Evolutionary conservation across 2,113 vertebrate genomes (phyloP).

Genomic region (Vimba vimba): DNA sequence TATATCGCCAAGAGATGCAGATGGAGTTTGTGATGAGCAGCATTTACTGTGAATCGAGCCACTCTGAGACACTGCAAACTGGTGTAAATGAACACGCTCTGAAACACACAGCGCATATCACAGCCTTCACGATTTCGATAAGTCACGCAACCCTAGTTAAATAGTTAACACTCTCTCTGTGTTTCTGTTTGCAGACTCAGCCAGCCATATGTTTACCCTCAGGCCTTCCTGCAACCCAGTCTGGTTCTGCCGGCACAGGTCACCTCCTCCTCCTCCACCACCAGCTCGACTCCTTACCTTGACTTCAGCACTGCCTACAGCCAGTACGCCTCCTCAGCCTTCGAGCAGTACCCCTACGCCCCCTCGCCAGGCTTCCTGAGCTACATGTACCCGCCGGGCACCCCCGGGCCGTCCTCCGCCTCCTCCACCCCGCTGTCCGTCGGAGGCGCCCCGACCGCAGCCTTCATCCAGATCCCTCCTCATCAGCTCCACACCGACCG

Average conservation of each 20-base stretch:
- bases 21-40: too few species aligned
- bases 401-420: slow-evolving; percentile 72
- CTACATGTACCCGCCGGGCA: slow-evolving; percentile 83
- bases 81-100: too few species aligned
- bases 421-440: slow-evolving; percentile 70
- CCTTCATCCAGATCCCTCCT: slow-evolving; percentile 89
- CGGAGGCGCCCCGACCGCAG: slow-evolving; percentile 66
- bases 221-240: slow-evolving; percentile 89
- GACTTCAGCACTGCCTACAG: slow-evolving; percentile 89
- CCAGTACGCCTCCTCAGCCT: slow-evolving; percentile 85
- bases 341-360: slow-evolving; percentile 92
- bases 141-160: background rate
- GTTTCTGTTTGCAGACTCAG: slow-evolving; percentile 77
- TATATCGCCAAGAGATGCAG: too few species aligned
- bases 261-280: slow-evolving; percentile 68
- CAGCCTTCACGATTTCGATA: background rate
- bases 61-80: too few species aligned
- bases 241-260: slow-evolving; percentile 89
- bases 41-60: too few species aligned
- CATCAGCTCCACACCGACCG: slow-evolving; percentile 88
- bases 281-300: slow-evolving; percentile 87
- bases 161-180: background rate
- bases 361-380: slow-evolving; percentile 87
- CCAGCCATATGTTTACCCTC: slow-evolving; percentile 92
- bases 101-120: too few species aligned